Evolutionary conservation across 1,140 invertebrate genomes (phyloP), one percentile per base, ranked within the genome.

Genomic region (Solen grandis): DNA sequence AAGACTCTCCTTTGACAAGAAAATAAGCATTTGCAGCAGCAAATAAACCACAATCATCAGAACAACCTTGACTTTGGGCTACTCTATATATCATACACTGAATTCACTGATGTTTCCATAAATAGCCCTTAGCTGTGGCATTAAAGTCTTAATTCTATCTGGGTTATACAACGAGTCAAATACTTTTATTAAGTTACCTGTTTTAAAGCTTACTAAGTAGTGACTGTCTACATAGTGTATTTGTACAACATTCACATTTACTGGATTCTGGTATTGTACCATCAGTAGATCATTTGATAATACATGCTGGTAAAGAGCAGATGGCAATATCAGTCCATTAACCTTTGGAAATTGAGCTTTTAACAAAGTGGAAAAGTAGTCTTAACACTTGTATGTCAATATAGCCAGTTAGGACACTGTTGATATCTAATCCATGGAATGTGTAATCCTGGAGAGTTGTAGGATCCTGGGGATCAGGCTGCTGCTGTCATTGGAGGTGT

Each of bases 371-470:
- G 62, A 65, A n/a, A 14, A 65, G 33, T 65, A n/a, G n/a, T n/a
- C n/a, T n/a, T n/a, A n/a, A n/a, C n/a, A n/a, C 62, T 65, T 35
- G 31, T 36, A 65, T 65, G n/a, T 65, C 62, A 65, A 65, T 36
- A 8, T 22, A 65, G 14, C 62, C 62, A 13, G 5, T 13, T 5
- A 65, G 31, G 41, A 38, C 62, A 65, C 62, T 65, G 62, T 22
- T 38, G 35, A 36, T 31, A 65, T 65, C 2, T 8, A 65, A n/a
- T 4, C 62, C 62, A 65, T 65, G 22, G 33, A 65, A 65, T n/a
- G n/a, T n/a, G n/a, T n/a, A n/a, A n/a, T n/a, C n/a, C n/a, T n/a
- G n/a, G n/a, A n/a, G n/a, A n/a, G n/a, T n/a, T n/a, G n/a, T n/a
- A n/a, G n/a, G n/a, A n/a, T n/a, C n/a, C n/a, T n/a, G n/a, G n/a